These are phyloP conservation scores for Cataglyphis altisquamis DNA, from an alignment of 2,888 invertebrate species.

Conservation along the genomic window DNA sequence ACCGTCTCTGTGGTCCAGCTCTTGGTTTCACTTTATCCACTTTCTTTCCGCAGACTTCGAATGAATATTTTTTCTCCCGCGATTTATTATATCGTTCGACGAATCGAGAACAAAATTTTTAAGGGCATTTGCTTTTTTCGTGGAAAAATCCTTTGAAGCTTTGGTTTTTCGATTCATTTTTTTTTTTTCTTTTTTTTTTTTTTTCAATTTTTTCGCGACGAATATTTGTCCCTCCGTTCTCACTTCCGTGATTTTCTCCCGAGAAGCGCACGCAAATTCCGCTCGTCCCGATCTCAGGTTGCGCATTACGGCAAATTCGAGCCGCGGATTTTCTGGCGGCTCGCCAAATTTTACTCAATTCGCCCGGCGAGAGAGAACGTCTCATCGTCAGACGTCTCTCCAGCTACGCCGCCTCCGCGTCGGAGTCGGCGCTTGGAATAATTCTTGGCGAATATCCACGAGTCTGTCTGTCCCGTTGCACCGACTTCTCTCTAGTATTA, in stretches of 20 bases:
- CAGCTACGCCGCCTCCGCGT: slow-evolving; percentile 42
- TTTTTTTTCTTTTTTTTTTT: background rate
- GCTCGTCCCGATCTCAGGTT: slow-evolving; percentile 28
- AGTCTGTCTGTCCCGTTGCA: slow-evolving; percentile 41
- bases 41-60: background rate
- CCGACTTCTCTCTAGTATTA: slow-evolving; percentile 25
- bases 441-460: slow-evolving; percentile 50
- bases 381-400: slow-evolving; percentile 21
- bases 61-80: background rate
- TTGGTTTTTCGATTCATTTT: background rate
- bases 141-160: background rate
- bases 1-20: background rate
- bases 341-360: slow-evolving; percentile 41
- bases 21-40: background rate
- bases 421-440: slow-evolving; percentile 47
- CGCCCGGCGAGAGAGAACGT: background rate
- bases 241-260: slow-evolving; percentile 8
- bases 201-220: background rate
- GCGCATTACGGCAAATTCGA: slow-evolving; percentile 23
- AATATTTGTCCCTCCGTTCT: background rate
- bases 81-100: background rate
- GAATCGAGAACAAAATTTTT: background rate
- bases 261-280: slow-evolving; percentile 10
- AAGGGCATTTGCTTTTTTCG: background rate
- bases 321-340: slow-evolving; percentile 25